These are phyloP conservation scores for Nesidiocoris tenuis DNA, from an alignment of 2,888 invertebrate species.

Conservation along the genomic window DNA sequence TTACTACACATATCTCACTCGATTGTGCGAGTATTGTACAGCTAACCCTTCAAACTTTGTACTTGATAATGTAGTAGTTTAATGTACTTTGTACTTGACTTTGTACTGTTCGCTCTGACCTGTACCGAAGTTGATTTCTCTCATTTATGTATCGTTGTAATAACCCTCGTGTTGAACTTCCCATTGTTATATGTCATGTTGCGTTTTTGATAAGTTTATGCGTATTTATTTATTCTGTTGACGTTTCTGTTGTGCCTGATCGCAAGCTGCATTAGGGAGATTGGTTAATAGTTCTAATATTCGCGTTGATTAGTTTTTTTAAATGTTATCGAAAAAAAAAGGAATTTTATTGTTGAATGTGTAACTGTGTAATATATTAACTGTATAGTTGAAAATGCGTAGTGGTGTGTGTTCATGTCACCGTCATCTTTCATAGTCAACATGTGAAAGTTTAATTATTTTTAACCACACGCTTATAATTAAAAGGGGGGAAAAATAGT, in stretches of 20 bases:
- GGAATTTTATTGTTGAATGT: slow-evolving; percentile 35
- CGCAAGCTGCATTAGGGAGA: not conserved
- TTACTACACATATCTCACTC: slow-evolving; percentile 17
- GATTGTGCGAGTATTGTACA: not conserved
- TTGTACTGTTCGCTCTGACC: not conserved
- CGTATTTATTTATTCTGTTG: not conserved
- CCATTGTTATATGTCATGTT: no score
- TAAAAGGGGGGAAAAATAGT: no score
- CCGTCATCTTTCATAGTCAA: slow-evolving; percentile 10
- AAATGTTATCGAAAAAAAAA: slow-evolving; percentile 13
- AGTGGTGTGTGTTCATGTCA: slow-evolving; percentile 20
- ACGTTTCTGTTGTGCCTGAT: not conserved
- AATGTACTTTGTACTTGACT: not conserved
- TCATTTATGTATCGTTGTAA: not conserved
- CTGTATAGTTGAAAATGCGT: slow-evolving; percentile 25
- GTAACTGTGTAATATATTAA: slow-evolving; percentile 30
- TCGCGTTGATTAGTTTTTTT: not conserved
- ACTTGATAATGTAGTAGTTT: not conserved
- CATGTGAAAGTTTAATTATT: not conserved
- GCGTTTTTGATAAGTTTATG: not conserved
- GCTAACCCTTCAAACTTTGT: no score
- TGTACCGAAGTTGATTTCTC: not conserved
- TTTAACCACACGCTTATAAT: not conserved
- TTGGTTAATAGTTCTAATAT: not conserved
- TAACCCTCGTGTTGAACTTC: not conserved